Percentiles rank a stretch among this genome's conserved stretches.
Evolutionary conservation across 2,797 vertebrate species (phyloP).

Genomic region (Paramormyrops hopkinsi): DNA sequence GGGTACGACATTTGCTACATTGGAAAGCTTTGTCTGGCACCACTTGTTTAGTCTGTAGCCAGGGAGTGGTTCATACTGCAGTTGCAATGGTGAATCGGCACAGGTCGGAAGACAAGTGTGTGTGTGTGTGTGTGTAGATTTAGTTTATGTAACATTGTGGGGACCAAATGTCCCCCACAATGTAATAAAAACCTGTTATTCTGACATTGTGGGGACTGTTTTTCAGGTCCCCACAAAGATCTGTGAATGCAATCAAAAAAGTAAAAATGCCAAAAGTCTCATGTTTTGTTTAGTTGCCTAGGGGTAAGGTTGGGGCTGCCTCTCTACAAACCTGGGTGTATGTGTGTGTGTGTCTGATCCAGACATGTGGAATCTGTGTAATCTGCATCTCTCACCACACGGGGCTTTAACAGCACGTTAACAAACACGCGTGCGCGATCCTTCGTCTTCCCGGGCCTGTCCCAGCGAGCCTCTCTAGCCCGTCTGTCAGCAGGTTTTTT

Average conservation of each 20-base stretch:
- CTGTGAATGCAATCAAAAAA: neutral
- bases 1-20: neutral
- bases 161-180: neutral
- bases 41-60: conserved; percentile 14
- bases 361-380: neutral
- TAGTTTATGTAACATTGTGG: neutral
- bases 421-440: neutral
- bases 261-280: neutral
- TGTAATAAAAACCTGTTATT: neutral
- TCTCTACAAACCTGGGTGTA: neutral
- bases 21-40: neutral
- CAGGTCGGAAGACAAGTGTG: neutral
- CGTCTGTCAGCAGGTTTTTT: neutral
- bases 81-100: neutral
- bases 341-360: neutral
- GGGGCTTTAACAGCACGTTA: neutral
- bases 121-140: neutral
- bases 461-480: neutral
- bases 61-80: neutral
- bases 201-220: neutral
- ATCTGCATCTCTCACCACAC: neutral
- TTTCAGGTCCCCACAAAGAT: neutral
- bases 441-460: neutral
- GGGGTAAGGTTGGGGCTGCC: neutral
- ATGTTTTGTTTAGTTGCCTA: neutral